phyloP scores from a whole-genome alignment of 2,888 invertebrate species.

The Acrobasis consociella region DNA sequence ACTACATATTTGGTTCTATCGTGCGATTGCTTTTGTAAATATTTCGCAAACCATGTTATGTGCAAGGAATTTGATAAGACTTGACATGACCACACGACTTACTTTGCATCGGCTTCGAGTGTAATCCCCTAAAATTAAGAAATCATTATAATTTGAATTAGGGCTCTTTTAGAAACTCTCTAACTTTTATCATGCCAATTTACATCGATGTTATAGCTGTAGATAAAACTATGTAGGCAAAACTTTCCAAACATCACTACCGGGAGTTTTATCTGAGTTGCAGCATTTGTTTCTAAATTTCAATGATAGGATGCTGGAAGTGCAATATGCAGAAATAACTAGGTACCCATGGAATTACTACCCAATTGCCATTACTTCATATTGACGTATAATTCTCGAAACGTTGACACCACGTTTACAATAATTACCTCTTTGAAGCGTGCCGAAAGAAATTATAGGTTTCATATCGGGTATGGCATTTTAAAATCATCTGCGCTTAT shows the following conservation, averaged over 20 bases:
- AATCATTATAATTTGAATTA: background rate
- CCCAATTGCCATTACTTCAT: conserved; percentile 38
- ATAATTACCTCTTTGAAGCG: conserved; percentile 17
- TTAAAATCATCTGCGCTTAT: background rate
- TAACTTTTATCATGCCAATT: no score
- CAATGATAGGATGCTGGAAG: conserved; percentile 30
- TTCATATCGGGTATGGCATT: background rate
- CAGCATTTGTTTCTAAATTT: conserved; percentile 27
- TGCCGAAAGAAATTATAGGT: conserved; percentile 5
- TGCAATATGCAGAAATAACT: conserved; percentile 43
- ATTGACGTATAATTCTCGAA: conserved; percentile 43
- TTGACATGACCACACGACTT: conserved; percentile 10
- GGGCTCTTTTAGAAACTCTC: background rate
- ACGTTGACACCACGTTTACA: conserved; percentile 38
- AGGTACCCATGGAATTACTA: no score
- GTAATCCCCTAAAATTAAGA: background rate
- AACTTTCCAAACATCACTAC: no score
- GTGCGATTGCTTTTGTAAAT: background rate
- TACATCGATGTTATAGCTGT: no score
- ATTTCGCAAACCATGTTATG: conserved; percentile 15
- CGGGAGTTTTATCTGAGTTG: no score
- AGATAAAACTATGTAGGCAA: no score
- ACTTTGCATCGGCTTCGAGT: conserved; percentile 9
- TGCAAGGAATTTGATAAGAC: background rate
- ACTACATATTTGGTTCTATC: conserved; percentile 6